Percentiles rank a stretch among this genome's conserved stretches.
Evolutionary conservation across 2,113 vertebrate genomes (phyloP).

Genomic region (Carlito syrichta): DNA sequence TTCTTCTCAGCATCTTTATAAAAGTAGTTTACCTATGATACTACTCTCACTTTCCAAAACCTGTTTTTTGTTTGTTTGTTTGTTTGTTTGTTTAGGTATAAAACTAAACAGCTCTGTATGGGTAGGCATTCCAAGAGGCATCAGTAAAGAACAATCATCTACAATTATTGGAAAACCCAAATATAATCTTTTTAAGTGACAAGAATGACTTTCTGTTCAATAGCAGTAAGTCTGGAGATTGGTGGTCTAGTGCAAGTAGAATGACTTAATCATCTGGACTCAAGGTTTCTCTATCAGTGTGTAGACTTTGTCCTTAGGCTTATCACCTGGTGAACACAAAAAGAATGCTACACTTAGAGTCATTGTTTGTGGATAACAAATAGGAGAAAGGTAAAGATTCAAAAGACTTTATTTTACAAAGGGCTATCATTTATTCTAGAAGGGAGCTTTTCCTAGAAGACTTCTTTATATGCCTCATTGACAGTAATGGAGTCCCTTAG

Average conservation of each 20-base stretch:
- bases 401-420: neutral
- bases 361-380: neutral
- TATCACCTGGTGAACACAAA: neutral
- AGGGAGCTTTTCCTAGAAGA: neutral
- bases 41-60: neutral
- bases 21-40: neutral
- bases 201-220: neutral
- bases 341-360: fast-evolving
- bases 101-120: neutral
- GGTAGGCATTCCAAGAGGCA: neutral
- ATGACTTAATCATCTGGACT: neutral
- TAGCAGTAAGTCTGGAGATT: neutral
- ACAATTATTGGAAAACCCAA: neutral
- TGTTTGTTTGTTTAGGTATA: neutral
- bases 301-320: neutral
- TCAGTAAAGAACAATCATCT: neutral
- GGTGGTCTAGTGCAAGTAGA: neutral
- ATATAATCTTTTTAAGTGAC: neutral
- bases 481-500: neutral
- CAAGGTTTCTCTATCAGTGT: neutral
- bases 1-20: neutral
- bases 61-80: neutral
- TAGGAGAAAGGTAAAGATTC: neutral
- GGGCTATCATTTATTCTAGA: neutral
- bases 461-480: neutral